Base-by-base conservation (phyloP, 2,797 vertebrate genomes). In the Typhlichthys subterraneus region DNA sequence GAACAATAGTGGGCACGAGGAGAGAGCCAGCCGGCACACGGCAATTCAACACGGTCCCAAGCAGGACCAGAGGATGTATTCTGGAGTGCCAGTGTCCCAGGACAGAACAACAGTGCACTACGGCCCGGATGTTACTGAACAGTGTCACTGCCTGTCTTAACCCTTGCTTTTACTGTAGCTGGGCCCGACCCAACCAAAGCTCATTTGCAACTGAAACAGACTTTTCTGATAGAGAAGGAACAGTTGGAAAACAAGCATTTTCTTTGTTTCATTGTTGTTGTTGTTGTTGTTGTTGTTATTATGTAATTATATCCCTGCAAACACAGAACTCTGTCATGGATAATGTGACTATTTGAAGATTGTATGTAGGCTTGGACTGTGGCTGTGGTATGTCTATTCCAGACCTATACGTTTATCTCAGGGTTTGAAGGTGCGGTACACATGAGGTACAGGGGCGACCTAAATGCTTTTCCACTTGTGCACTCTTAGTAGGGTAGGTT, bases 361-460 rank as follows among this genome's bases (percentile, higher is more conserved):
- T 90, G 89, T 82, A 75, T 59, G 61, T 73, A 59, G 70, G 74
- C 74, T 72, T 88, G 85, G 83, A 88, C 85, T 79, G 80, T 83
- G 84, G 83, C 76, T 76, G 67, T 69, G 73, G 88, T 90, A 76
- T 80, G 83, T 87, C 82, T 90, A 72, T 87, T 85, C 81, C 80
- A 85, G 83, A 82, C 82, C 82, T 93, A 88, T 85, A 77, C 52
- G 88, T 85, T 91, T 87, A 94, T 94, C 96, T 98, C 96, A 99
- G 96, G 96, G 94, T 92, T 95, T 94, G 92, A 89, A 90, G 91
- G 89, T 55, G 69, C 76, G 79, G 65, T 74, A 47, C 19, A 17
- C 65, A 66, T 54, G 38, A 57, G 69, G 82, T 64, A 17, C 15
- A 62, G 69, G 63, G 54, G 71, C 70, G 12, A 72, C 63, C 52